Evolutionary conservation across 1,140 invertebrate species (phyloP).

Genomic region (Drosophila pachea): DNA sequence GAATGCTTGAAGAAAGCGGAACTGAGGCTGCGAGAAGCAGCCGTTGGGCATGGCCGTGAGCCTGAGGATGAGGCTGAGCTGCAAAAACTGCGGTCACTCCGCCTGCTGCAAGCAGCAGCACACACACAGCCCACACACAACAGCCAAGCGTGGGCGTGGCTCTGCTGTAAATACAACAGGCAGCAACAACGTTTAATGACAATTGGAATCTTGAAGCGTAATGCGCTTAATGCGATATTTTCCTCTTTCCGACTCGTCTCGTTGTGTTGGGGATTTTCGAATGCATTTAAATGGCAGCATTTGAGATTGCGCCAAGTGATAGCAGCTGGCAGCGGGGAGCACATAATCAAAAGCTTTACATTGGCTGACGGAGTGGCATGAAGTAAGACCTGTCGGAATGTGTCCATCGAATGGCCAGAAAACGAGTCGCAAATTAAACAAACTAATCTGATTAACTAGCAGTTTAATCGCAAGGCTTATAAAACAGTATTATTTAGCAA

Average conservation of each 20-base stretch:
- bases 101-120: slow-evolving; percentile 4
- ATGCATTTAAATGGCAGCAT: slow-evolving; percentile 27
- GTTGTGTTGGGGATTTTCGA: slow-evolving; percentile 3
- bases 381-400: too few relatives aligned
- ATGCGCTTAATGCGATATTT: slow-evolving; percentile 33
- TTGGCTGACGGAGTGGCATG: not conserved
- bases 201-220: slow-evolving; percentile 57
- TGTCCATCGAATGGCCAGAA: too few relatives aligned
- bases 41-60: too few relatives aligned
- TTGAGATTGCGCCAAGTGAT: slow-evolving; percentile 18
- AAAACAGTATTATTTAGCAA: too few relatives aligned
- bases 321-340: not conserved
- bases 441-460: too few relatives aligned
- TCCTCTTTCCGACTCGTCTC: not conserved
- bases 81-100: slow-evolving; percentile 23
- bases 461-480: too few relatives aligned
- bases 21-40: too few relatives aligned
- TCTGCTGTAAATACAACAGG: slow-evolving; percentile 32
- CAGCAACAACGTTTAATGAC: slow-evolving; percentile 49
- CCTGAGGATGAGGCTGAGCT: too few relatives aligned
- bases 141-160: slow-evolving; percentile 32
- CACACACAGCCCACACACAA: not conserved
- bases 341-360: not conserved
- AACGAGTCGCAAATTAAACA: too few relatives aligned
- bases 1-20: slow-evolving; percentile 53